Conservation (phyloP, 2,797 vertebrate genomes). For the Leucoraja ocellata region DNA sequence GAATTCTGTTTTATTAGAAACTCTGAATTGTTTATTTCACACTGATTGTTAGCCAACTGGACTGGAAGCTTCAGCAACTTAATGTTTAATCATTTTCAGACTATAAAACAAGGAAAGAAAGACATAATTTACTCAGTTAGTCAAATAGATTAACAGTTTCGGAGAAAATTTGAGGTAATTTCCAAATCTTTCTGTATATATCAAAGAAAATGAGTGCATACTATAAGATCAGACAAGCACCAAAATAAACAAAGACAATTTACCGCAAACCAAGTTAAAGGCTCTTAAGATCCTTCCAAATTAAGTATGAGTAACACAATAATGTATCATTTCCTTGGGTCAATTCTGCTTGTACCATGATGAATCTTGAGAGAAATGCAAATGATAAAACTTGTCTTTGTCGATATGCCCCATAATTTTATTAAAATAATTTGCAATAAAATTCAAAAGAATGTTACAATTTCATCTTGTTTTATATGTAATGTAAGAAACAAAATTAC, state of each 20-base stretch:
- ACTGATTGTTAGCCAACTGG: neutral
- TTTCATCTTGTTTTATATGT: neutral
- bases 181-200: neutral
- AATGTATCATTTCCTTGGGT: conserved; percentile 1
- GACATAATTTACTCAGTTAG: neutral
- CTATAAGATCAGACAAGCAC: neutral
- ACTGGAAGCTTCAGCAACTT: too few relatives aligned
- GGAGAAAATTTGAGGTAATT: neutral
- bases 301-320: neutral
- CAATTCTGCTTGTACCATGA: neutral
- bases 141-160: neutral
- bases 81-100: neutral
- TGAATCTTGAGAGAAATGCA: conserved; percentile 24
- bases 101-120: neutral
- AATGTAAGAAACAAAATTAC: neutral
- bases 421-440: neutral
- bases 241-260: neutral
- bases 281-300: conserved; percentile 2
- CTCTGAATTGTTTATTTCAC: neutral
- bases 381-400: neutral
- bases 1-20: neutral
- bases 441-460: neutral
- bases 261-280: neutral
- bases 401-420: neutral
- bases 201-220: neutral